Conservation (phyloP, 2,797 vertebrate species). For the Premnoplex brunnescens region DNA sequence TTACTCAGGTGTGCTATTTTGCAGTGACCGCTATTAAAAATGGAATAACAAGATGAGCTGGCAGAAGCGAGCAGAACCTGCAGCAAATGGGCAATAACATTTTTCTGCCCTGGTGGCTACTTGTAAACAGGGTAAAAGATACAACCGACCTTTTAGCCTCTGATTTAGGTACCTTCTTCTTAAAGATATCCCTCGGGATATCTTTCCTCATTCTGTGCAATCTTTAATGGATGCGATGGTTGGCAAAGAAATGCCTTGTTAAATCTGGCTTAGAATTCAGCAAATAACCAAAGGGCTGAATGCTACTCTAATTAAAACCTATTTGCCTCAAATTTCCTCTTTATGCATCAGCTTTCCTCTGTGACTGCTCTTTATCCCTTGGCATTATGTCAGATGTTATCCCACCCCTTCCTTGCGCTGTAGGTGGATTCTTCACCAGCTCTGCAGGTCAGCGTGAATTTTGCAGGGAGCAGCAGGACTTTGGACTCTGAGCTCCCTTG, state of each 20-base stretch:
- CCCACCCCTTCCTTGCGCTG: neutral
- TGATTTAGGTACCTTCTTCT: neutral
- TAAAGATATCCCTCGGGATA: neutral
- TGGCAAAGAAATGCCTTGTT: slow-evolving; percentile 31
- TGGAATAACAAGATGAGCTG: neutral
- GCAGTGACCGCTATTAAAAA: neutral
- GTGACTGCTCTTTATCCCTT: neutral
- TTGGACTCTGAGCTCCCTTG: neutral
- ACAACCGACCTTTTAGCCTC: neutral
- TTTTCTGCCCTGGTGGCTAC: neutral
- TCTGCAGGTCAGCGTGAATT: neutral
- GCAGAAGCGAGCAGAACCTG: neutral
- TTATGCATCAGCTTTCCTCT: neutral
- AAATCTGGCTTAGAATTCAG: slow-evolving; percentile 1
- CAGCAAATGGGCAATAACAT: neutral
- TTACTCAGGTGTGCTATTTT: neutral
- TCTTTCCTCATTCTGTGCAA: neutral
- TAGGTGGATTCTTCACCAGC: neutral
- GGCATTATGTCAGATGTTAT: neutral
- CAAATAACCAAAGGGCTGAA: slow-evolving; percentile 42
- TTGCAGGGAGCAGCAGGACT: neutral
- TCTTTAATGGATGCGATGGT: neutral
- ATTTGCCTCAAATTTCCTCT: slow-evolving; percentile 22
- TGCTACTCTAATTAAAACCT: slow-evolving; percentile 40
- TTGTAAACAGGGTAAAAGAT: neutral